Evolutionary conservation across 1,140 invertebrate genomes (phyloP).

Genomic region (Trichoplusia ni): DNA sequence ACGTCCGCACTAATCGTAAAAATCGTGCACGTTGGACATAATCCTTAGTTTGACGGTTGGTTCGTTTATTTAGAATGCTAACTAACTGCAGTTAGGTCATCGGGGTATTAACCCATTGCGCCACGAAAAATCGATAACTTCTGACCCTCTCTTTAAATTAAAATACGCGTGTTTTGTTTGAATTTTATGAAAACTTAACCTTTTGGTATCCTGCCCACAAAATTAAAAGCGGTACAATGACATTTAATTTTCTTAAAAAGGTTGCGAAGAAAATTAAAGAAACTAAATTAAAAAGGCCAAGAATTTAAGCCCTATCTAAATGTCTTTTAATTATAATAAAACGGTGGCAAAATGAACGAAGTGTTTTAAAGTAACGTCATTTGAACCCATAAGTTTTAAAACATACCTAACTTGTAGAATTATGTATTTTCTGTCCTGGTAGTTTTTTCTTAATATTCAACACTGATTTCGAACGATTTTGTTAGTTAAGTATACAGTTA

Average conservation of each 20-base stretch:
- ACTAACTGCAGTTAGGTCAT: constrained; percentile 19
- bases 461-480: too few species aligned
- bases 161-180: too few species aligned
- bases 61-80: constrained; percentile 6
- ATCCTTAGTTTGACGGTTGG: too few species aligned
- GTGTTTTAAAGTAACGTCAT: too few species aligned
- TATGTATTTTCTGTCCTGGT: too few species aligned
- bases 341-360: not conserved
- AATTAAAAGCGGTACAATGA: not conserved
- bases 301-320: constrained; percentile 10
- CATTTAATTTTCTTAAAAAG: constrained; percentile 22
- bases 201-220: not conserved
- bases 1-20: too few species aligned
- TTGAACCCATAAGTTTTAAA: too few species aligned
- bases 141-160: not conserved
- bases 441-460: too few species aligned
- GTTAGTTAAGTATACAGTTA: too few species aligned
- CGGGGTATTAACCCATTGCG: constrained; percentile 6
- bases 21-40: too few species aligned
- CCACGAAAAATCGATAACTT: constrained; percentile 12
- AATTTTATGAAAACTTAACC: constrained; percentile 24
- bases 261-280: constrained; percentile 9
- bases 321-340: not conserved
- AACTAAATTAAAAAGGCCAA: constrained; percentile 21
- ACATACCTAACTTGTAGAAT: too few species aligned